These are phyloP conservation scores for Sebastes goodei DNA, from an alignment of 2,797 vertebrate genomes.

Conservation along the genomic window DNA sequence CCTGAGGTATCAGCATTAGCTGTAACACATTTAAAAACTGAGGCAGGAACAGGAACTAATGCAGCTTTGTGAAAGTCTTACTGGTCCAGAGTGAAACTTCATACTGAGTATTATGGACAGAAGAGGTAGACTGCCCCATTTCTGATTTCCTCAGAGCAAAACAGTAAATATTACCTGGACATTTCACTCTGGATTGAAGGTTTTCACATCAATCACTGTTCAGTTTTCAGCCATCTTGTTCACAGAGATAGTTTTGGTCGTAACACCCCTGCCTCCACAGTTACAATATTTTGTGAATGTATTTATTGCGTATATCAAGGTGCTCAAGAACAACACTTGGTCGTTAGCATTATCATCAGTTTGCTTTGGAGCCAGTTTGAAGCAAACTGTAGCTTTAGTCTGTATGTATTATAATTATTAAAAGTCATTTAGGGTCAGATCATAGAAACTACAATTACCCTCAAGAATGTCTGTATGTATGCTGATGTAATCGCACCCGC, in stretches of 20 bases:
- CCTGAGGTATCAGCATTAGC: neutral
- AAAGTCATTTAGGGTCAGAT: constrained; percentile 10
- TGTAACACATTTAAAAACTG: neutral
- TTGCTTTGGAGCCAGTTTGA: constrained; percentile 1
- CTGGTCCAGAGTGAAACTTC: neutral
- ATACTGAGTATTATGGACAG: neutral
- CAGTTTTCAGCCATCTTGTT: neutral
- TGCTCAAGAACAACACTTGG: constrained; percentile 12
- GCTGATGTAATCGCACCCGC: constrained; percentile 55
- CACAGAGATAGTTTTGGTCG: neutral
- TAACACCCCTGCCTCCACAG: neutral
- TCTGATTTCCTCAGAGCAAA: neutral
- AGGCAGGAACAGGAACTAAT: neutral
- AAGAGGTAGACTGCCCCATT: too few species aligned
- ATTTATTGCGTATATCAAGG: constrained; percentile 68
- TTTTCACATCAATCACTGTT: neutral
- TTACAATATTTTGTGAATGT: constrained; percentile 48
- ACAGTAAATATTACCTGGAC: neutral
- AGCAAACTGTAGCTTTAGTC: constrained; percentile 20
- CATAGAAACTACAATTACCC: constrained; percentile 10
- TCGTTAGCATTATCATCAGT: neutral
- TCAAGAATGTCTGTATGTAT: constrained; percentile 28
- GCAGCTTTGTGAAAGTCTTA: neutral
- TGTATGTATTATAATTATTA: constrained; percentile 11
- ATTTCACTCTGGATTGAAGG: neutral